Conservation (phyloP, 2,888 invertebrate genomes). For the Atrina japonica region DNA sequence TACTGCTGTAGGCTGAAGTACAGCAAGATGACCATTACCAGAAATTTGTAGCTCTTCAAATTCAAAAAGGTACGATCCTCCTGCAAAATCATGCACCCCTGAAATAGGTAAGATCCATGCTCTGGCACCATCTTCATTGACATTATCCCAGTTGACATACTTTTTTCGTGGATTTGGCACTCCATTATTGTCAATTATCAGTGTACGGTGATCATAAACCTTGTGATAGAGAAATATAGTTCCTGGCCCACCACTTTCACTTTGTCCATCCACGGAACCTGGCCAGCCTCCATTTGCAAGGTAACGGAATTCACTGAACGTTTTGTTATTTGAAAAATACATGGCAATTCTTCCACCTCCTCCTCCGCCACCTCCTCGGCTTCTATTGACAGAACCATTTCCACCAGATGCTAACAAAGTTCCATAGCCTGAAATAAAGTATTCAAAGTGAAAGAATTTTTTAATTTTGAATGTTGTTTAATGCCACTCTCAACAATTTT, state of each 20-base stretch:
- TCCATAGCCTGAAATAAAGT: conserved; percentile 50
- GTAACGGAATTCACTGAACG: conserved; percentile 70
- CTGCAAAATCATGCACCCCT: conserved; percentile 62
- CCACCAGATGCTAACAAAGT: conserved; percentile 57
- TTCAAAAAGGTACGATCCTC: conserved; percentile 47
- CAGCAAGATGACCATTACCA: conserved; percentile 68
- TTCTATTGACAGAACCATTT: conserved; percentile 43
- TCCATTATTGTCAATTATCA: conserved; percentile 69
- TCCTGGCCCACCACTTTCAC: conserved; percentile 68
- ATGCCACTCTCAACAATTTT: too few species aligned
- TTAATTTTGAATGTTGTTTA: too few species aligned
- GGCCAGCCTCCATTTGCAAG: conserved; percentile 64
- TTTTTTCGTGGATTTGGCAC: conserved; percentile 55
- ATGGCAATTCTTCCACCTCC: conserved; percentile 70
- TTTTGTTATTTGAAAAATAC: conserved; percentile 64
- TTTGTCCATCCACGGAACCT: conserved; percentile 38
- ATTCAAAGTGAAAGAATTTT: too few species aligned
- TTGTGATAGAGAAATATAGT: conserved; percentile 68
- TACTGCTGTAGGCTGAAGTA: conserved; percentile 55
- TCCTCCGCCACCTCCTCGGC: conserved; percentile 56
- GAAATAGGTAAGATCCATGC: conserved; percentile 72
- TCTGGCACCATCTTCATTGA: conserved; percentile 57
- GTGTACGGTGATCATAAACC: conserved; percentile 63
- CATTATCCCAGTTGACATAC: conserved; percentile 63
- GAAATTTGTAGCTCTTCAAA: conserved; percentile 73